These are phyloP conservation scores for Eumeta japonica DNA, from an alignment of 1,140 invertebrate species.

Conservation along the genomic window DNA sequence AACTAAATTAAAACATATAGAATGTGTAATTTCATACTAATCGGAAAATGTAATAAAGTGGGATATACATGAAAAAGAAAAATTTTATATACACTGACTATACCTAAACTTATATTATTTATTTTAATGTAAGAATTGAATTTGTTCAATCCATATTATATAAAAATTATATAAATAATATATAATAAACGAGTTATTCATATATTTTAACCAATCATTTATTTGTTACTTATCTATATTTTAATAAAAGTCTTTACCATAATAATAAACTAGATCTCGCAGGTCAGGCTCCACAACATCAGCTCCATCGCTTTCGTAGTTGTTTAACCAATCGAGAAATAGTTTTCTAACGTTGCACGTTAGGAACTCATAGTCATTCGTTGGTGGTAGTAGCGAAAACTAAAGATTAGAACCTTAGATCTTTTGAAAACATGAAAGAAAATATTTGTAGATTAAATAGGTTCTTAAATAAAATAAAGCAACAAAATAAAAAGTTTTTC, in stretches of 20 bases:
- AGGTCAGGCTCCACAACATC: slow-evolving; percentile 65
- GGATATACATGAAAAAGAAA: too few relatives aligned
- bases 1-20: slow-evolving; percentile 4
- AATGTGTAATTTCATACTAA: too few relatives aligned
- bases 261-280: slow-evolving; percentile 66
- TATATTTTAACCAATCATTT: too few relatives aligned
- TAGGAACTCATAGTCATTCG: slow-evolving; percentile 42
- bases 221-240: too few relatives aligned
- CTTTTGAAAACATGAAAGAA: background rate
- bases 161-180: too few relatives aligned
- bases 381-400: slow-evolving; percentile 59
- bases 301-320: slow-evolving; percentile 29
- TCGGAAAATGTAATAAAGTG: too few relatives aligned
- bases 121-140: too few relatives aligned
- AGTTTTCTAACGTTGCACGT: slow-evolving; percentile 59
- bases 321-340: slow-evolving; percentile 63
- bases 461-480: background rate
- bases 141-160: too few relatives aligned
- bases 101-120: too few relatives aligned
- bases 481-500: background rate
- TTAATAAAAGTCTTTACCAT: slow-evolving; percentile 64
- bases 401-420: slow-evolving; percentile 25
- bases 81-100: too few relatives aligned
- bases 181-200: too few relatives aligned
- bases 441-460: background rate